Evolutionary conservation across 2,113 vertebrate genomes (phyloP).

Genomic region (Drymodes brunneopygia): DNA sequence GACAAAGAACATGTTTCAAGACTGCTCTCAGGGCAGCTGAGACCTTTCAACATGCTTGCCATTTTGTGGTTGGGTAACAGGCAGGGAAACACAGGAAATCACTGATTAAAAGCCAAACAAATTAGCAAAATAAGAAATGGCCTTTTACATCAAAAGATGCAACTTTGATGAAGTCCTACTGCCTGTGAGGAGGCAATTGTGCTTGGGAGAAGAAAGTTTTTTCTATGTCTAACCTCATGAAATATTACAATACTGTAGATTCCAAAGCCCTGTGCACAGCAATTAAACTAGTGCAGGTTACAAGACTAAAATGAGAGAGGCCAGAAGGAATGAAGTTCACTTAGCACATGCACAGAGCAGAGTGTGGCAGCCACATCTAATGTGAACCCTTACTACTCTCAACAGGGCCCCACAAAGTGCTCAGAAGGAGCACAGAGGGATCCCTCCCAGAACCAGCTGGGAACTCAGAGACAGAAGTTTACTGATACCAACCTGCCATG

Average conservation of each 20-base stretch:
- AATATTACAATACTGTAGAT: not conserved
- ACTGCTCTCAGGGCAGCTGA: not conserved
- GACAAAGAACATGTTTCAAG: not conserved
- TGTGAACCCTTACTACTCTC: not conserved
- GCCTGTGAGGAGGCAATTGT: not conserved
- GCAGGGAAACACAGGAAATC: not conserved
- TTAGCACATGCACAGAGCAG: not conserved
- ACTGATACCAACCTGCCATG: not conserved
- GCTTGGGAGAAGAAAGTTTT: not conserved
- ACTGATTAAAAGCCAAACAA: constrained; percentile 12
- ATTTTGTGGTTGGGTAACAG: not conserved
- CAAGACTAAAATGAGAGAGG: not conserved
- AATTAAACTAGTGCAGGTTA: not conserved
- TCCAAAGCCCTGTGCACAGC: not conserved
- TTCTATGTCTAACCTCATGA: not conserved
- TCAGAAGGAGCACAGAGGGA: not conserved
- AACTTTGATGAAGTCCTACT: not conserved
- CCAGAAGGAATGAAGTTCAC: not conserved
- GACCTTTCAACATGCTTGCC: not conserved
- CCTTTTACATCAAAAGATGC: not conserved
- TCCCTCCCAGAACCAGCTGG: not conserved
- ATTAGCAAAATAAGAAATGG: not conserved
- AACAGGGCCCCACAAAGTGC: not conserved
- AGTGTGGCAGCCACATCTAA: not conserved
- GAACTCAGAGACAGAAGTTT: not conserved